phyloP scores from a whole-genome alignment of 2,113 vertebrate species.

The Bufo bufo region DNA sequence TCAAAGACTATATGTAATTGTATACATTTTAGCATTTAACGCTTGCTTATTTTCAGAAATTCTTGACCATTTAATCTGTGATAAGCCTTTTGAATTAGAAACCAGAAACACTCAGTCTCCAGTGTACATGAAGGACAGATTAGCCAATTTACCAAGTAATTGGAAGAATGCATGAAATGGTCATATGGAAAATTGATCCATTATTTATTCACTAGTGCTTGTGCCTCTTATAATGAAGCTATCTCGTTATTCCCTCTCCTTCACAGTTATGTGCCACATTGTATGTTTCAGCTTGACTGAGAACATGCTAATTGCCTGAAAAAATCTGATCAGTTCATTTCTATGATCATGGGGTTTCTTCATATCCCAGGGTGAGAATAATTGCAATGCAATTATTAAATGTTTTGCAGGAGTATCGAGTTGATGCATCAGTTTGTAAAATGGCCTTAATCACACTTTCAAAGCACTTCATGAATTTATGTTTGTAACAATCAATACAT shows the following conservation, averaged over 20 bases:
- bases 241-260: constrained; percentile 37
- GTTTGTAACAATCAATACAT: not conserved
- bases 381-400: constrained; percentile 41
- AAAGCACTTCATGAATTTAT: not conserved
- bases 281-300: constrained; percentile 35
- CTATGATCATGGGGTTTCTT: constrained; percentile 46
- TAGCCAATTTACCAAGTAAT: constrained; percentile 5
- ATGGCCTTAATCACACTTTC: not conserved
- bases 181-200: constrained; percentile 24
- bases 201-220: constrained; percentile 8
- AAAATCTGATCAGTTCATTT: constrained; percentile 32
- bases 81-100: not conserved
- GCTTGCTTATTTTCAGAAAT: not conserved
- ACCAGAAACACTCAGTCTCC: not conserved
- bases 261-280: constrained; percentile 8
- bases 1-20: not conserved
- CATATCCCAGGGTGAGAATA: constrained; percentile 42
- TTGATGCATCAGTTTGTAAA: constrained; percentile 1
- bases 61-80: not conserved
- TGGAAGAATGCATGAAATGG: constrained; percentile 22
- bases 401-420: constrained; percentile 24
- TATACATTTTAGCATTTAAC: not conserved
- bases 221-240: constrained; percentile 9
- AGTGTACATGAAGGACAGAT: not conserved
- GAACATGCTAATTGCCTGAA: constrained; percentile 40